These are phyloP conservation scores for Synergus japonicus DNA, from an alignment of 2,888 invertebrate species.

Conservation along the genomic window DNA sequence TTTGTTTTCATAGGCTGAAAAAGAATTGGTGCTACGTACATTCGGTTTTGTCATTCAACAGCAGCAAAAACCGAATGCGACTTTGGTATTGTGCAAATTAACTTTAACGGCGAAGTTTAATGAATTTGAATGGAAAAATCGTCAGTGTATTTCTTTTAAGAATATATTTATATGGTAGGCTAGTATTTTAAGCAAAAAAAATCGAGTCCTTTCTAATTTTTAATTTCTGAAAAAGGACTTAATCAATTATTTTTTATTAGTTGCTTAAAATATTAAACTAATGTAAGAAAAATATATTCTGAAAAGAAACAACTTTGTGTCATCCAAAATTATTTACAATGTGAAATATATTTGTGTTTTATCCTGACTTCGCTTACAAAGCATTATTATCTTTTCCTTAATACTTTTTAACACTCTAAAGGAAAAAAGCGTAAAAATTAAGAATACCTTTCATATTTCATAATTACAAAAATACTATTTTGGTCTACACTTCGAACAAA, in stretches of 20 bases:
- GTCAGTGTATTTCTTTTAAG: too few species aligned
- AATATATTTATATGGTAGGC: neutral
- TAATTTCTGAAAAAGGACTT: neutral
- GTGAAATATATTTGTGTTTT: slow-evolving; percentile 39
- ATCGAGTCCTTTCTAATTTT: neutral
- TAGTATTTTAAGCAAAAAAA: neutral
- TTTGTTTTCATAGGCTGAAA: neutral
- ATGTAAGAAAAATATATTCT: neutral
- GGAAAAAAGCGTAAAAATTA: too few species aligned
- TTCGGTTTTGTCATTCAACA: slow-evolving; percentile 1
- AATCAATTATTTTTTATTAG: neutral
- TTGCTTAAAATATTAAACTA: neutral
- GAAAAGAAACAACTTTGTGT: slow-evolving; percentile 11
- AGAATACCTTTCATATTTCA: too few species aligned
- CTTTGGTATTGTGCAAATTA: slow-evolving; percentile 2
- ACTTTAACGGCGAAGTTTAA: neutral
- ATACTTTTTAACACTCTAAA: neutral
- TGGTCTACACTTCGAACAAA: too few species aligned
- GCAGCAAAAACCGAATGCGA: neutral
- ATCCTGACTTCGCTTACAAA: slow-evolving; percentile 6
- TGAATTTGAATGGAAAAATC: neutral
- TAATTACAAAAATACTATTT: too few species aligned
- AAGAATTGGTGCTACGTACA: neutral
- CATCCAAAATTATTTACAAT: slow-evolving; percentile 26
- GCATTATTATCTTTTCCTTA: neutral